Evolutionary conservation across 2,888 invertebrate species (phyloP), one percentile per base, ranked within the genome.

Genomic region (Harmothoe impar): DNA sequence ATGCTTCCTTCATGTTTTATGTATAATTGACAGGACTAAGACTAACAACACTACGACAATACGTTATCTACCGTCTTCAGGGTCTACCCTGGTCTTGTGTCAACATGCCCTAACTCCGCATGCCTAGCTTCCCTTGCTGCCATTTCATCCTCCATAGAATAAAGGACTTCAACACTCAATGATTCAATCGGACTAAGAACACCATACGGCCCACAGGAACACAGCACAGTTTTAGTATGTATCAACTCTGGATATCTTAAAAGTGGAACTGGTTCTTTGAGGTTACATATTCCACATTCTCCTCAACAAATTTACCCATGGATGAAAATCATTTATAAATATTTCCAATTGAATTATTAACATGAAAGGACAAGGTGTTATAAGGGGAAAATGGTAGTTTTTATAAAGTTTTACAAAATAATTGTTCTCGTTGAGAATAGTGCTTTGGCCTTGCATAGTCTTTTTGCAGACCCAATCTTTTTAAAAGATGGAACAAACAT

Each of bases 101-200:
- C 52, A 54, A 54, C 29, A 52, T 54, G 54, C 25, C 52, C n/a
- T 54, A 29, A 35, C 84, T n/a, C 52, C 52, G n/a, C 15, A 54
- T 86, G 86, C 86, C n/a, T 52, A 86, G 86, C 56, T 86, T 35
- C n/a, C 72, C 84, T 84, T 86, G 86, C 86, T 86, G 86, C 86
- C 86, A 52, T 86, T 54, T 84, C 5, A n/a, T 35, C 54, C 86
- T 86, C 54, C 43, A 20, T 12, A 81, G 35, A 35, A 81, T 35
- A 81, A 81, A 72, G 43, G 33, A 33, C 81, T 81, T 35, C 81
- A 81, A 81, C 81, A 43, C n/a, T 81, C 43, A 81, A 35, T 35
- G 43, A 81, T 35, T 81, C 33, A 23, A 15, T 33, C 43, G 72
- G 72, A 72, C 72, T 72, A 15, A 62, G 20, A 35, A 81, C 43